Percentiles rank a stretch among this genome's conserved stretches.
These are phyloP conservation scores for Ia io DNA, from an alignment of 2,113 vertebrate genomes.

Conservation along the genomic window DNA sequence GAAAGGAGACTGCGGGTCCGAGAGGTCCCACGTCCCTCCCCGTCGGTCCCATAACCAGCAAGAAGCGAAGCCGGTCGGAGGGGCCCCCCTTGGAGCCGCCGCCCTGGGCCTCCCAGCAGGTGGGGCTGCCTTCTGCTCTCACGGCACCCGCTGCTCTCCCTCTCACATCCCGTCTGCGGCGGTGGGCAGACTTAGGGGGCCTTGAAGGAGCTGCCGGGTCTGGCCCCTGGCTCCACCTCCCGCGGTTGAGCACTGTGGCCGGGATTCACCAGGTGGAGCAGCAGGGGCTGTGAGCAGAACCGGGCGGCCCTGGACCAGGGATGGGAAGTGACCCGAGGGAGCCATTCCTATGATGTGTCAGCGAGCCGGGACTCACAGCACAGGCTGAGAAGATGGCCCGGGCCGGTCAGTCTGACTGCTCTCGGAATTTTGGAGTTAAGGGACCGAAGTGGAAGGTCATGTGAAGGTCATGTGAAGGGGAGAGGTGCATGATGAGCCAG, in stretches of 20 bases:
- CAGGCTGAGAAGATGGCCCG: neutral
- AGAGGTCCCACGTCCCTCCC: neutral
- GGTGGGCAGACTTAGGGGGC: neutral
- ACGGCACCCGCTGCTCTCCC: no score
- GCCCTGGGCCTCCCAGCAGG: neutral
- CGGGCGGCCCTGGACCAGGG: neutral
- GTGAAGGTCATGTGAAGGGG: neutral
- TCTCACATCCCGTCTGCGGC: neutral
- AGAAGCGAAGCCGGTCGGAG: neutral
- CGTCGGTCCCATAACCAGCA: neutral
- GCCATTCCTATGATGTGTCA: neutral
- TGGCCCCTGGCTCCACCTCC: accelerated
- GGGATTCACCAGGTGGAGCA: neutral
- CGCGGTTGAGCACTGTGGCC: neutral
- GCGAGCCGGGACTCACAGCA: neutral
- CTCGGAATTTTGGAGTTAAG: neutral
- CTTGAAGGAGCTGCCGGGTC: neutral
- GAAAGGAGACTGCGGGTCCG: neutral
- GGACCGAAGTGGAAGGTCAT: neutral
- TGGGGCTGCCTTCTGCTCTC: neutral
- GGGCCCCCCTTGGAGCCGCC: neutral
- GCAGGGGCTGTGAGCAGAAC: neutral
- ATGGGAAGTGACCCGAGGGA: neutral
- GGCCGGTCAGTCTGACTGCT: neutral
- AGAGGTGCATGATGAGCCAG: neutral